A percentile compares a stretch with the other conserved stretches of the same genome.
Conservation (phyloP, 2,797 vertebrate species). For the Valencia hispanica region DNA sequence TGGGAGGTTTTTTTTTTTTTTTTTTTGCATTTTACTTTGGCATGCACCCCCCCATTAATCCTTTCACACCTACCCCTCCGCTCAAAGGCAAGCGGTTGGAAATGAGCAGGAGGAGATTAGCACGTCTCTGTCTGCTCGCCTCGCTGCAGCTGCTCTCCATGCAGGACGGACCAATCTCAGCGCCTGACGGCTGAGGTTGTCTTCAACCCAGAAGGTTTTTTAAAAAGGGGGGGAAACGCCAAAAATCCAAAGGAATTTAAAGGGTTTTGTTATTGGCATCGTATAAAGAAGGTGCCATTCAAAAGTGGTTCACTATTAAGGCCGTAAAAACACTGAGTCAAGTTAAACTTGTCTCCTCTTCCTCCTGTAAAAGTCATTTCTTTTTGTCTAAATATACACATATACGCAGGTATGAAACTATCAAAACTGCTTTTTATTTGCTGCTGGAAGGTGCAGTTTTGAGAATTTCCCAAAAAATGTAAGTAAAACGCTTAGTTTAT, state of each 20-base stretch:
- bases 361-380: too few relatives aligned
- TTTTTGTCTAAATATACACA: too few relatives aligned
- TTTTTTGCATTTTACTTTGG: neutral
- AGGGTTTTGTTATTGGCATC: neutral
- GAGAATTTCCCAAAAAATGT: too few relatives aligned
- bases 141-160: conserved; percentile 55
- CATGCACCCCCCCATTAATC: neutral
- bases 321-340: too few relatives aligned
- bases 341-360: too few relatives aligned
- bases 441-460: too few relatives aligned
- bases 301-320: neutral
- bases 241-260: neutral
- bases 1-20: neutral
- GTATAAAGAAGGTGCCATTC: neutral
- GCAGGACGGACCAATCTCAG: conserved; percentile 37
- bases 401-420: too few relatives aligned
- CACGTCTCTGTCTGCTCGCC: too few relatives aligned
- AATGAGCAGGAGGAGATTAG: conserved; percentile 49
- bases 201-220: neutral
- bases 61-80: conserved; percentile 20
- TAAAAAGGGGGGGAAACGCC: neutral
- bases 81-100: conserved; percentile 37
- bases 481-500: too few relatives aligned
- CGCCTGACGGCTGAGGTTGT: conserved; percentile 33
- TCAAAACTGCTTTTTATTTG: too few relatives aligned